Conservation (phyloP, 2,113 vertebrate species). For the Eulemur rufifrons region DNA sequence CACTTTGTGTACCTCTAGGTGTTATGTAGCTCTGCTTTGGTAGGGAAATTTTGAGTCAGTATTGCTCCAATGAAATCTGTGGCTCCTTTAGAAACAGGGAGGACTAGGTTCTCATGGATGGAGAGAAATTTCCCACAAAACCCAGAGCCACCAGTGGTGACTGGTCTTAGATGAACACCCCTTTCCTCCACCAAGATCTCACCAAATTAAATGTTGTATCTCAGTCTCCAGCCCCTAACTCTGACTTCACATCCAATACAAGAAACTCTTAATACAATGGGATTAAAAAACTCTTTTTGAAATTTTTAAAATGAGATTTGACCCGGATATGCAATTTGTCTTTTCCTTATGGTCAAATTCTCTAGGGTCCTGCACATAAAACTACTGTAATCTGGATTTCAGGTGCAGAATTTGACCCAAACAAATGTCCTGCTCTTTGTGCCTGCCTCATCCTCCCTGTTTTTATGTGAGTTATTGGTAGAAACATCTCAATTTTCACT, state of each 20-base stretch:
- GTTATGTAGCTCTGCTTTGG: not conserved
- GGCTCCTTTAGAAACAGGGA: not conserved
- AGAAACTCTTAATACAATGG: not conserved
- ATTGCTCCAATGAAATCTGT: not conserved
- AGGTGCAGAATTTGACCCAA: not conserved
- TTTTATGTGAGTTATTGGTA: not conserved
- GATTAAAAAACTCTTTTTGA: not conserved
- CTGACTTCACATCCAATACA: not conserved
- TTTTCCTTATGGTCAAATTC: not conserved
- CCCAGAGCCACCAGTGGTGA: not conserved
- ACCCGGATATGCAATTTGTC: not conserved
- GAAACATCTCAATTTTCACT: not conserved
- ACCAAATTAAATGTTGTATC: not conserved
- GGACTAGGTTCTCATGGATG: not conserved
- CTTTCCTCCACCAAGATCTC: not conserved
- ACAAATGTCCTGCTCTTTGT: not conserved
- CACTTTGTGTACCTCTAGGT: not conserved
- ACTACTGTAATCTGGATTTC: not conserved
- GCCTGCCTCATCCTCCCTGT: not conserved
- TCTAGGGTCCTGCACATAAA: not conserved
- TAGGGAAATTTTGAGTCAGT: not conserved
- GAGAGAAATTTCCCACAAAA: not conserved
- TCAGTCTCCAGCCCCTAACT: not conserved
- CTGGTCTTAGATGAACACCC: not conserved
- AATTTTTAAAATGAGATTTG: slow-evolving; percentile 23